These are phyloP conservation scores for Aporophyla lueneburgensis DNA, from an alignment of 2,888 invertebrate species.

Conservation along the genomic window DNA sequence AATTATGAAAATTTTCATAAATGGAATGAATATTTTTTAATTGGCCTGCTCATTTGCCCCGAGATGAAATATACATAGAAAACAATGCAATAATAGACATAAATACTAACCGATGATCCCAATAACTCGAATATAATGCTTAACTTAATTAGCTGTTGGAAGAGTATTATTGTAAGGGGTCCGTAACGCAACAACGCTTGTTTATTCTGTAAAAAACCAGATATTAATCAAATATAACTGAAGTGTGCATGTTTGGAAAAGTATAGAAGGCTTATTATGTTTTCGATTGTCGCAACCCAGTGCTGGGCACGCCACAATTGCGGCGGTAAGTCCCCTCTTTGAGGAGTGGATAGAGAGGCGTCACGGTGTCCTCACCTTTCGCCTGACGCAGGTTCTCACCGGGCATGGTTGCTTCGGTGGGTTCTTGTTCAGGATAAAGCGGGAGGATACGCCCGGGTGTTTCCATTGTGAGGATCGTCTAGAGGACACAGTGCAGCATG, in stretches of 20 bases:
- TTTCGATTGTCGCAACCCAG: too few species aligned
- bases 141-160: constrained; percentile 70
- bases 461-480: too few species aligned
- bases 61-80: not conserved
- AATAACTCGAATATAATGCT: constrained; percentile 70
- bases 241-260: not conserved
- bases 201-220: constrained; percentile 36
- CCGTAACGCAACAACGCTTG: constrained; percentile 48
- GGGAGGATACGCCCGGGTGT: too few species aligned
- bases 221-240: not conserved
- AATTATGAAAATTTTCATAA: not conserved
- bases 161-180: constrained; percentile 62
- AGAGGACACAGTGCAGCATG: too few species aligned
- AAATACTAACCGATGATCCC: constrained; percentile 61
- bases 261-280: too few species aligned
- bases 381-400: too few species aligned
- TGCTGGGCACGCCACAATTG: too few species aligned
- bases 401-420: too few species aligned
- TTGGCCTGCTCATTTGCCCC: not conserved
- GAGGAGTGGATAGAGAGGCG: too few species aligned
- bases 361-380: too few species aligned
- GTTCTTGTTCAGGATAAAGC: too few species aligned
- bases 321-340: too few species aligned
- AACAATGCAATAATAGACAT: not conserved
- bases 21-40: not conserved